Evolutionary conservation across 2,113 vertebrate genomes (phyloP).

Genomic region (Uropsilus gracilis): DNA sequence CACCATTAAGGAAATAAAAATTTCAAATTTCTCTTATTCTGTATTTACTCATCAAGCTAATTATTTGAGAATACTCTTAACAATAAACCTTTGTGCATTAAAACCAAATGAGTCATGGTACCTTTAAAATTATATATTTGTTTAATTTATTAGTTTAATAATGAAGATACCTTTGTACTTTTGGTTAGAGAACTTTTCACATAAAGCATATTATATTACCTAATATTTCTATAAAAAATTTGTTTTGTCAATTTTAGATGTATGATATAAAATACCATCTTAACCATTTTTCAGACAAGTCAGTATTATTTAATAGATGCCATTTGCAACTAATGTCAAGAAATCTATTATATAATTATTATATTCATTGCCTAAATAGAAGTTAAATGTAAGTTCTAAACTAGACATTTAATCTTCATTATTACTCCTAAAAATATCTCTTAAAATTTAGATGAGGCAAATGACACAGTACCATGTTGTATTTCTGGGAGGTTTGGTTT

Average conservation of each 20-base stretch:
- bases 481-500: neutral
- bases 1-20: neutral
- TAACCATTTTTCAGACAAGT: neutral
- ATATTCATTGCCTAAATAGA: neutral
- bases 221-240: neutral
- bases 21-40: neutral
- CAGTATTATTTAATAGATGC: neutral
- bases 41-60: neutral
- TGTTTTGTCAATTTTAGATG: neutral
- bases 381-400: slow-evolving; percentile 39
- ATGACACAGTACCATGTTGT: neutral
- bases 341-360: neutral
- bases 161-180: neutral
- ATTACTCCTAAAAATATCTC: neutral
- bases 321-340: neutral
- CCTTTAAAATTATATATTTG: slow-evolving; percentile 13
- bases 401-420: neutral
- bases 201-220: neutral
- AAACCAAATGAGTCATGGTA: neutral
- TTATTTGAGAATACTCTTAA: neutral
- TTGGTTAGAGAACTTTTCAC: neutral
- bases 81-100: neutral
- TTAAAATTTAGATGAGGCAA: neutral
- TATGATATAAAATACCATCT: neutral
- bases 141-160: too few species aligned